Evolutionary conservation across 2,888 invertebrate species (phyloP), one percentile per base, ranked within the genome.

Genomic region (Reticulitermes lucifugus): DNA sequence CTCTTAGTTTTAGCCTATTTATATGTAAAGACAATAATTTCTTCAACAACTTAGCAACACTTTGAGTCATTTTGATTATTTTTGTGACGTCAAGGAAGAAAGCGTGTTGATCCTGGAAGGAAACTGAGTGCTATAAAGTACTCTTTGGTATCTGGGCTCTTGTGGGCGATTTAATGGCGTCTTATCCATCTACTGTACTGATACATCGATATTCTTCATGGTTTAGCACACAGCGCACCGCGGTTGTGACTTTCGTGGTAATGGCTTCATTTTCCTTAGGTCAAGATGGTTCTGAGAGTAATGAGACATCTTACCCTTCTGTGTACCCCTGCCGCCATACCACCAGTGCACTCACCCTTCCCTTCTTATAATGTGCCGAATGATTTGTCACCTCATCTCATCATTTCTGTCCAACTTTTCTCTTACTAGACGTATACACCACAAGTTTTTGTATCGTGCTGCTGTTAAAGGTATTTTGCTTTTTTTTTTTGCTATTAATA

Each of bases 201-300:
- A 79, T 59, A 60, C 60, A 80, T 80, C 80, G 18, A 80, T 80
- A 80, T 80, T 22, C 80, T 59, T 35, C 77, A 77, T 46, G 79
- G 14, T 79, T 25, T 79, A 51, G 51, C 51, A 51, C 25, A 65
- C 73, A 70, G 25, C 21, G 12, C 73, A 80, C 59, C 46, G 25
- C 25, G 75, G 41, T 83, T 83, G 82, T 85, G 85, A 83, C 85
- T 85, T 73, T 82, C 73, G 77, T 85, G 59, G 29, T 73, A 75
- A 85, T 85, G 82, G 82, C 85, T 85, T 85, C 83, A 85, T 85
- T 85, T 85, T 60, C 82, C 65, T 35, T 83, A 55, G 85, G 85
- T 85, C 82, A 85, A 73, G 82, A 60, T 55, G 81, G 79, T 71
- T 71, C 77, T 41, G 70, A 65, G 60, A 51, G 81, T 81, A 80